Percentiles rank a stretch among this genome's conserved stretches.
Conservation (phyloP, 2,888 invertebrate genomes). For the Plebejus argus region DNA sequence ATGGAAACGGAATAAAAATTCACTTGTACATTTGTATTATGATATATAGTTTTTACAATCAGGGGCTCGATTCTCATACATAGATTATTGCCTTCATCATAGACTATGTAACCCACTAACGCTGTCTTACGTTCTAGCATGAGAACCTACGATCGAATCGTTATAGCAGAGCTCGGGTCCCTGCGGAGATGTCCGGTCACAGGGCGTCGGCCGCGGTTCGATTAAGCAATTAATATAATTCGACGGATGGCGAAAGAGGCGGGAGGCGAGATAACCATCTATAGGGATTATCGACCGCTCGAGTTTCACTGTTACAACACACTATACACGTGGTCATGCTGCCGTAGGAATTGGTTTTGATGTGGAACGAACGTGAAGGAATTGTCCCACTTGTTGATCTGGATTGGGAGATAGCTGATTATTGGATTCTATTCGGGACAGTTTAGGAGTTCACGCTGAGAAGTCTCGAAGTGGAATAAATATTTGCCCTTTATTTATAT, state of each 20-base stretch:
- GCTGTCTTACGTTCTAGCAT: too few species aligned
- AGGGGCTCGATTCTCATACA: too few species aligned
- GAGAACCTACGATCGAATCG: neutral
- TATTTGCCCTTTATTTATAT: too few species aligned
- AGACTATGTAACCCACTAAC: too few species aligned
- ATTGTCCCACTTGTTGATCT: neutral
- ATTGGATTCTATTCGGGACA: too few species aligned
- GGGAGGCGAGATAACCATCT: slow-evolving; percentile 21
- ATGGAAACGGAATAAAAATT: too few species aligned
- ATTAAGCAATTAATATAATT: slow-evolving; percentile 37
- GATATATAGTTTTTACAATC: too few species aligned
- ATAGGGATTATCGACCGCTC: slow-evolving; percentile 3
- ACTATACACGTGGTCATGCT: neutral
- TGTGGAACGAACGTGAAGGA: neutral
- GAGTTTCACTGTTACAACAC: neutral
- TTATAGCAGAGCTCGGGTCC: neutral
- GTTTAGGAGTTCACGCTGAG: too few species aligned
- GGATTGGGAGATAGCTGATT: neutral
- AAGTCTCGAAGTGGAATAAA: too few species aligned
- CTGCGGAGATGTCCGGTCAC: neutral
- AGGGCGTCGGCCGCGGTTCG: neutral
- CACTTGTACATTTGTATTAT: too few species aligned
- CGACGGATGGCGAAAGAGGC: slow-evolving; percentile 37
- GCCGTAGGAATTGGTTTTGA: neutral
- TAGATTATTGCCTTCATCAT: too few species aligned